A percentile compares a stretch with the other conserved stretches of the same genome.
Conservation (phyloP, 2,113 vertebrate species). For the Eidolon helvum region DNA sequence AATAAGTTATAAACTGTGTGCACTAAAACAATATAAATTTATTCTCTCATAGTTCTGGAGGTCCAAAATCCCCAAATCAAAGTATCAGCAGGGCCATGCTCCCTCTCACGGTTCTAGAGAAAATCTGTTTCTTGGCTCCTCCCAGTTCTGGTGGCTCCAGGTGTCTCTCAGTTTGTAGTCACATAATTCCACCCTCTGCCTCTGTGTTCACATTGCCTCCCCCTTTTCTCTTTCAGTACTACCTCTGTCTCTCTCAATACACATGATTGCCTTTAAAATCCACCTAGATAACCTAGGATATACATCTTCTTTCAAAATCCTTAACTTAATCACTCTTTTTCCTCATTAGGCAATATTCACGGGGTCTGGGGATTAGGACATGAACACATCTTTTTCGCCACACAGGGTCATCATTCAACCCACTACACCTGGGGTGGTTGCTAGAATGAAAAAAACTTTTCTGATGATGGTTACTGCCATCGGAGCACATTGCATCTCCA, state of each 20-base stretch:
- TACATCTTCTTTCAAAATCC: neutral
- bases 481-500: neutral
- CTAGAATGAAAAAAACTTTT: neutral
- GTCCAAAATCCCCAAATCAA: neutral
- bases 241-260: neutral
- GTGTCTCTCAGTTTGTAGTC: neutral
- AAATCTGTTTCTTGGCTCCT: neutral
- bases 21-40: neutral
- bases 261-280: neutral
- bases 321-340: neutral
- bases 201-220: neutral
- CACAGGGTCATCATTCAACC: neutral
- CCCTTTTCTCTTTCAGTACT: neutral
- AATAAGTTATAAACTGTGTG: neutral
- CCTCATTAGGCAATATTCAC: neutral
- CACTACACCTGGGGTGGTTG: neutral
- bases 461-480: neutral
- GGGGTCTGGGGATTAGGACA: neutral
- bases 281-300: neutral
- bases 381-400: neutral
- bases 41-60: neutral
- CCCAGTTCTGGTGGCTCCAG: neutral
- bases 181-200: neutral
- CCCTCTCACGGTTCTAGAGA: neutral
- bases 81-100: neutral